Conservation (phyloP, 1,140 invertebrate species). For the Homarus americanus region DNA sequence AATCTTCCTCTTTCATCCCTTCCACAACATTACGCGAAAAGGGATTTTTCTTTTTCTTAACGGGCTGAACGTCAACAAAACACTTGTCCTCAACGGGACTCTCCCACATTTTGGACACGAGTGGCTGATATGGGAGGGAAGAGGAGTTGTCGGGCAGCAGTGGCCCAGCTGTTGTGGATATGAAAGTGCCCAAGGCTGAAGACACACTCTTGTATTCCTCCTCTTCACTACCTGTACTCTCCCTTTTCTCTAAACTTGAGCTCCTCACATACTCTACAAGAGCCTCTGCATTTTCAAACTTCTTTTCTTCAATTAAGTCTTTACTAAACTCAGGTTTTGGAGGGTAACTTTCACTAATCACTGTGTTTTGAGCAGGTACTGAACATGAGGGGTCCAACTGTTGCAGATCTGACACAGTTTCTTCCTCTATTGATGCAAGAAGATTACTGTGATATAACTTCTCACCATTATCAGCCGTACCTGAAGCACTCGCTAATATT, state of each 20-base stretch:
- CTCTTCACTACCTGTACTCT: slow-evolving; percentile 64
- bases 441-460: slow-evolving; percentile 10
- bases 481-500: not conserved
- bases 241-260: slow-evolving; percentile 68
- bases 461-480: slow-evolving; percentile 10
- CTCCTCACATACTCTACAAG: slow-evolving; percentile 62
- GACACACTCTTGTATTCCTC: slow-evolving; percentile 67
- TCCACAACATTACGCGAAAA: slow-evolving; percentile 63
- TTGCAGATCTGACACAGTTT: slow-evolving; percentile 58
- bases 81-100: slow-evolving; percentile 60
- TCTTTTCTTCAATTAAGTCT: slow-evolving; percentile 36
- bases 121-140: slow-evolving; percentile 45
- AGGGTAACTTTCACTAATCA: slow-evolving; percentile 15
- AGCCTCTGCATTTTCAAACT: slow-evolving; percentile 66
- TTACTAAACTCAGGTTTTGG: not conserved
- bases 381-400: slow-evolving; percentile 14
- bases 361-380: slow-evolving; percentile 24
- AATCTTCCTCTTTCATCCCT: slow-evolving; percentile 70
- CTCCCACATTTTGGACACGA: slow-evolving; percentile 71
- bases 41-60: slow-evolving; percentile 66
- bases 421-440: slow-evolving; percentile 55
- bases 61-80: slow-evolving; percentile 52
- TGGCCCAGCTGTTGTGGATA: slow-evolving; percentile 76
- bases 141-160: slow-evolving; percentile 74
- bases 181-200: slow-evolving; percentile 77